phyloP scores from a whole-genome alignment of 2,797 vertebrate species.

The Platyrinchus mystaceus region DNA sequence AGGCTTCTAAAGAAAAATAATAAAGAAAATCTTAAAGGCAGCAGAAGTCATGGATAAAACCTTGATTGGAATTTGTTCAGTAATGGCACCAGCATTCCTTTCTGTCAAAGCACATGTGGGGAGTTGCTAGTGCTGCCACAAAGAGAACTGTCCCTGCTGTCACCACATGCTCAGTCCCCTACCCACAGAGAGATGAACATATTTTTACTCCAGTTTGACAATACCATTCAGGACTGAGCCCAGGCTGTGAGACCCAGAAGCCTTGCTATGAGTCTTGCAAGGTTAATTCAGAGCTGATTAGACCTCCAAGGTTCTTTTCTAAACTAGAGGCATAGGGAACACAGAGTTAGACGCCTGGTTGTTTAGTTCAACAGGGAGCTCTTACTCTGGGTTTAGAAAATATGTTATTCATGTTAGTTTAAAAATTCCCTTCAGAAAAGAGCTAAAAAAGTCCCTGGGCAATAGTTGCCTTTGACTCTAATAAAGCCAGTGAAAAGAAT shows the following conservation, averaged over 20 bases:
- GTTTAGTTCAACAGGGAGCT: not conserved
- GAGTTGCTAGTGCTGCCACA: not conserved
- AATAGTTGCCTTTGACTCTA: not conserved
- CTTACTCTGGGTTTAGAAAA: not conserved
- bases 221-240: not conserved
- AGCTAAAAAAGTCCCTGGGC: not conserved
- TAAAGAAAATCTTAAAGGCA: not conserved
- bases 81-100: not conserved
- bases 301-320: not conserved
- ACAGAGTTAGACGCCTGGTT: not conserved
- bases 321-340: not conserved
- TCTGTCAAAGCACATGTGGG: not conserved
- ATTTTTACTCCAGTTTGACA: not conserved
- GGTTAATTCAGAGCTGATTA: not conserved
- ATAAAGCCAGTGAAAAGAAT: not conserved
- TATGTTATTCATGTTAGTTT: not conserved
- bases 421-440: not conserved
- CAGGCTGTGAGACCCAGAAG: not conserved
- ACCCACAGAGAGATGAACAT: not conserved
- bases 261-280: not conserved
- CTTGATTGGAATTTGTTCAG: not conserved
- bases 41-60: not conserved
- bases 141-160: not conserved
- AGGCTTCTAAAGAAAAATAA: not conserved
- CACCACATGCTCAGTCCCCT: not conserved